phyloP scores from a whole-genome alignment of 1,140 invertebrate genomes.

The Halictus rubicundus region DNA sequence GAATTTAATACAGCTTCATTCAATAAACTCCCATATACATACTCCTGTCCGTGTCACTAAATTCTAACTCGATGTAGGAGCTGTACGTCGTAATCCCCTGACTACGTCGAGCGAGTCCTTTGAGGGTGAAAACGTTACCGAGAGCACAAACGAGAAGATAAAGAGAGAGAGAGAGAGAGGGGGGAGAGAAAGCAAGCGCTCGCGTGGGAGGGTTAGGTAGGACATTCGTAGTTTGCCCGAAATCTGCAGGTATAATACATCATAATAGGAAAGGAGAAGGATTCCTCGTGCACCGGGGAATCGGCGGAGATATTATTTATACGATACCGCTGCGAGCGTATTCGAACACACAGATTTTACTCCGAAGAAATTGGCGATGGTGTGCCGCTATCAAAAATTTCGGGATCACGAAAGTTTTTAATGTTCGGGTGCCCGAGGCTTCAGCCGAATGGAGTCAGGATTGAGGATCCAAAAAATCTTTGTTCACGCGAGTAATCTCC shows the following conservation, averaged over 20 bases:
- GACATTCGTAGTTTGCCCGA: slow-evolving; percentile 52
- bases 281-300: slow-evolving; percentile 20
- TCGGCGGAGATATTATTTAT: slow-evolving; percentile 41
- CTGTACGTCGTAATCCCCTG: slow-evolving; percentile 75
- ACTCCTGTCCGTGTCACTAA: slow-evolving; percentile 68
- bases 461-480: no score
- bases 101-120: slow-evolving; percentile 70
- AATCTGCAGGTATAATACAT: slow-evolving; percentile 59
- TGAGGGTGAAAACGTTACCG: slow-evolving; percentile 70
- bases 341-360: slow-evolving; percentile 11
- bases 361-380: background rate
- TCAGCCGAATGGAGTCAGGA: no score
- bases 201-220: slow-evolving; percentile 36
- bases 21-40: slow-evolving; percentile 69
- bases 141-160: slow-evolving; percentile 24
- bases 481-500: no score
- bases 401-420: no score
- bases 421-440: no score
- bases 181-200: slow-evolving; percentile 4
- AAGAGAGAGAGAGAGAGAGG: slow-evolving; percentile 52
- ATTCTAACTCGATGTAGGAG: slow-evolving; percentile 75
- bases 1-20: slow-evolving; percentile 76
- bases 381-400: no score
- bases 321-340: slow-evolving; percentile 24
- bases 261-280: slow-evolving; percentile 48